Evolutionary conservation across 2,113 vertebrate species (phyloP), one percentile per base, ranked within the genome.

Genomic region (Ceratotherium simum): DNA sequence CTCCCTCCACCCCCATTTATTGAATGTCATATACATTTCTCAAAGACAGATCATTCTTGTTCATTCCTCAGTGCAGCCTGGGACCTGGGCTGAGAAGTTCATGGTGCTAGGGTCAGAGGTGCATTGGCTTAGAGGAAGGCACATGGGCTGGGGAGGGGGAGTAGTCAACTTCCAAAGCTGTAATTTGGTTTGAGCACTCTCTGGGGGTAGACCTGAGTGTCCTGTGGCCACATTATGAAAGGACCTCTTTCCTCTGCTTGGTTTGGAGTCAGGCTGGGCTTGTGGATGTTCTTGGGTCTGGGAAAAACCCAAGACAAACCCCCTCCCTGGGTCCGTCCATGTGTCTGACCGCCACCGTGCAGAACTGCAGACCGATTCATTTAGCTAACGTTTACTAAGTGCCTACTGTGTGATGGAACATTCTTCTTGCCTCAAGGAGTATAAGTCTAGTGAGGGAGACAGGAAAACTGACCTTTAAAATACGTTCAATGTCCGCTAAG

Each of bases 381-480:
- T 46, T 72, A 85, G 54, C 18, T 64, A 67, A 65, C 14, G 11
- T 69, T 84, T 64, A 65, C 36, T 73, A 64, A 56, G n/a, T 64
- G 42, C 20, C 13, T 62, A 54, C 8, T 36, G 62, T 39, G 21
- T 51, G 39, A 95, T 10, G 6, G 29, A 29, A 70, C 42, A 54
- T 1, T n/a, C 76, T 69, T 87, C 42, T 58, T 82, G 87, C 62
- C 46, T 79, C 39, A 81, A 48, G 48, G 23, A 76, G 12, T 88
- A 69, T 82, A 73, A 69, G 21, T 82, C 51, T 76, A 87, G 16
- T 73, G 16, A 95, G 23, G 11, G 21, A 88, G 21, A 95, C 39
- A 54, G 27, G n/a, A 42, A 85, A 82, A 91, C 31, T 67, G 65
- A 86, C n/a, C 11, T 70, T 54, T 90, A 51, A 72, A 94, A 72